These are phyloP conservation scores for Leptinotarsa peninsularis DNA, from an alignment of 2,888 invertebrate genomes.

Conservation along the genomic window DNA sequence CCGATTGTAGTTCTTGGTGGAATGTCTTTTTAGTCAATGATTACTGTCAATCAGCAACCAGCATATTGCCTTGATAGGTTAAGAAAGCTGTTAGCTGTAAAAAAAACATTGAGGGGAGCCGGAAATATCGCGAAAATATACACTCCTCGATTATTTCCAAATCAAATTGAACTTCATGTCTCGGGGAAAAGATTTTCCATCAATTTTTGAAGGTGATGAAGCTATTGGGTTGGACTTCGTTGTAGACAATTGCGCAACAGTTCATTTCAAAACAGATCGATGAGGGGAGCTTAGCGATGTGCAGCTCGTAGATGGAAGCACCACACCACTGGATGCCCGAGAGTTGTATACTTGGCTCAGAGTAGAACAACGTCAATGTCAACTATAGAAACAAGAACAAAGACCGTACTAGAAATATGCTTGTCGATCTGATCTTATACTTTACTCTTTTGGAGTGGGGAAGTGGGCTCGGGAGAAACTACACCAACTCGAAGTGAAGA, in stretches of 20 bases:
- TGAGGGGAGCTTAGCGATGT: background rate
- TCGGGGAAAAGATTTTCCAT: no score
- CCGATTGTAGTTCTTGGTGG: no score
- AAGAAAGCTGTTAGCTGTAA: no score
- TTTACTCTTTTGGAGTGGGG: background rate
- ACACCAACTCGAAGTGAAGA: background rate
- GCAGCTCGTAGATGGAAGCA: background rate
- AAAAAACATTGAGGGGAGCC: no score
- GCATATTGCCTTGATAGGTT: no score
- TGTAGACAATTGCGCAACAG: no score
- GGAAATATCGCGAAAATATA: no score
- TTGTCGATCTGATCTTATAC: background rate
- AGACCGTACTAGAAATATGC: background rate
- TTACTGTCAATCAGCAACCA: no score
- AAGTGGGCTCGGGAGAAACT: background rate
- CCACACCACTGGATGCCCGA: background rate
- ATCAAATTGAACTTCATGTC: no score
- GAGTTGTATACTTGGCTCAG: background rate
- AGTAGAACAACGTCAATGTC: background rate
- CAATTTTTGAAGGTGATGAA: background rate
- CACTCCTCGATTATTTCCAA: no score
- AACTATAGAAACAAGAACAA: background rate
- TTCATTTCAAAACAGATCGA: no score
- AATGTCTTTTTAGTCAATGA: no score
- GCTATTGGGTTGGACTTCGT: background rate